A percentile compares a stretch with the other conserved stretches of the same genome.
Conservation (phyloP, 1,140 invertebrate genomes). For the Neotoxoptera formosana region DNA sequence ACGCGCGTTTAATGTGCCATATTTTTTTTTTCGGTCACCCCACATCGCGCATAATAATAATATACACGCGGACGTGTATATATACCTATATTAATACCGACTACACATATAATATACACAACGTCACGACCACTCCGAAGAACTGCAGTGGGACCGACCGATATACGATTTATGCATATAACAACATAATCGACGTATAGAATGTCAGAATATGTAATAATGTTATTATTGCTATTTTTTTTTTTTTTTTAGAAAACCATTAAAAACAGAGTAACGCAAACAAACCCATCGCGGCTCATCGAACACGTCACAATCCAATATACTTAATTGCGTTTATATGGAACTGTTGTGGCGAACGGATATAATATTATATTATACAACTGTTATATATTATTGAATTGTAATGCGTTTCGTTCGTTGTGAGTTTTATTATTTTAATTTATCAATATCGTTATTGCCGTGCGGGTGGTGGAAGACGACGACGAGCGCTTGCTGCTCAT, state of each 20-base stretch:
- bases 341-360: not conserved
- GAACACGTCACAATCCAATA: slow-evolving; percentile 32
- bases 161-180: not conserved
- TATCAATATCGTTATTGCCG: not conserved
- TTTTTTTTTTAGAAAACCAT: not conserved
- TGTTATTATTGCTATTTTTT: not conserved
- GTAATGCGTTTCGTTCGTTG: not conserved
- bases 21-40: not conserved
- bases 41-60: not conserved
- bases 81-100: not conserved
- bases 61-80: not conserved
- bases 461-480: not conserved
- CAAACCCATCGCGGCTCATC: slow-evolving; percentile 1
- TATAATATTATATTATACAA: not conserved
- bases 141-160: not conserved
- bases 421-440: not conserved
- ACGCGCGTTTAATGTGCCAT: slow-evolving; percentile 10
- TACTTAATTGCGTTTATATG: not conserved
- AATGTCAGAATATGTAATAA: not conserved
- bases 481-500: not conserved
- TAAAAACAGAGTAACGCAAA: not conserved
- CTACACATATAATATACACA: not conserved
- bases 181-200: not conserved
- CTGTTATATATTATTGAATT: not conserved
- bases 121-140: not conserved